phyloP scores from a whole-genome alignment of 2,888 invertebrate genomes.

The Nymphalis polychloros region DNA sequence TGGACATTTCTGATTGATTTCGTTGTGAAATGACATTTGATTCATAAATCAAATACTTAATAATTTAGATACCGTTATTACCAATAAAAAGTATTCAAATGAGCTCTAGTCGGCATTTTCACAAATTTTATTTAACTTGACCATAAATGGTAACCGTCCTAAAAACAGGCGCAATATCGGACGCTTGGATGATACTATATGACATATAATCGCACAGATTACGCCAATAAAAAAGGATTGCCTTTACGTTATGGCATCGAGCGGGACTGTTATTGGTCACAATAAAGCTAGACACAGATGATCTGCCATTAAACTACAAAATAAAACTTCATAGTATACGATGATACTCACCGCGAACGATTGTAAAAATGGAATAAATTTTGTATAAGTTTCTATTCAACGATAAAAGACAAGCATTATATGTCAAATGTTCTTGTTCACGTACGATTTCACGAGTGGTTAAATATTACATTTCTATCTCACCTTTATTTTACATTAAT shows the following conservation, averaged over 20 bases:
- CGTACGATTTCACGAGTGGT: background rate
- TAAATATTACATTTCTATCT: background rate
- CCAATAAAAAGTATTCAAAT: background rate
- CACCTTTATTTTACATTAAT: background rate
- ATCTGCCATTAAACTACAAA: slow-evolving; percentile 10
- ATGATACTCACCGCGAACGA: background rate
- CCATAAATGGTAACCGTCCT: slow-evolving; percentile 6
- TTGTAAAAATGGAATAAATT: slow-evolving; percentile 9
- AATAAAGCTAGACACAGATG: slow-evolving; percentile 22
- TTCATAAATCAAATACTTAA: background rate
- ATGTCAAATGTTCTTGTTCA: slow-evolving; percentile 2
- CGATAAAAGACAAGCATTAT: background rate
- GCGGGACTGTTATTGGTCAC: slow-evolving; percentile 26
- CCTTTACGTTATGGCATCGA: slow-evolving; percentile 24
- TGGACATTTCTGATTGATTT: too few species aligned
- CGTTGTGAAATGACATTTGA: background rate
- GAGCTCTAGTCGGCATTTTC: background rate
- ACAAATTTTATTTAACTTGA: slow-evolving; percentile 15
- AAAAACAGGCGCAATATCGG: slow-evolving; percentile 10
- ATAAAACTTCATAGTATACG: slow-evolving; percentile 6
- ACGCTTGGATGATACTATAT: slow-evolving; percentile 12
- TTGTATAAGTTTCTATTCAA: slow-evolving; percentile 2
- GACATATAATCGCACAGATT: slow-evolving; percentile 27
- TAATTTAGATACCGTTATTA: background rate
- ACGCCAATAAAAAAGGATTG: slow-evolving; percentile 34